These are phyloP conservation scores for Vidua macroura DNA, from an alignment of 2,113 vertebrate species.

Conservation along the genomic window DNA sequence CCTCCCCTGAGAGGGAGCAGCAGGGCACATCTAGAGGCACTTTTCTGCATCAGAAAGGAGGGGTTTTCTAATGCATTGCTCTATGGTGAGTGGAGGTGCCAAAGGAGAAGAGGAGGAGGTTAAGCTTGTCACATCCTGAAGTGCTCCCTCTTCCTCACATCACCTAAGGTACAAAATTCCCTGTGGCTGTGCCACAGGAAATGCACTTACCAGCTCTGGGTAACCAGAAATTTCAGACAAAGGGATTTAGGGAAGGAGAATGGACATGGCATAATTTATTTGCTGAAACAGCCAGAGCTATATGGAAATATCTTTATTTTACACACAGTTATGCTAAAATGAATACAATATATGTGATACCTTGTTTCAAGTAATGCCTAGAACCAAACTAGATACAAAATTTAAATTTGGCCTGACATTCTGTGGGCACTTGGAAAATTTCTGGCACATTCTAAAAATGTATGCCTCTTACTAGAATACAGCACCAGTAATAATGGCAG, in stretches of 20 bases:
- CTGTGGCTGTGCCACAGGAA: not conserved
- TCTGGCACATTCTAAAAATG: not conserved
- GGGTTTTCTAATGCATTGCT: not conserved
- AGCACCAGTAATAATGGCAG: not conserved
- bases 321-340: not conserved
- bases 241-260: not conserved
- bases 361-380: not conserved
- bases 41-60: not conserved
- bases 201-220: not conserved
- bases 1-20: not conserved
- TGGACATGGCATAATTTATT: not conserved
- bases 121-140: not conserved
- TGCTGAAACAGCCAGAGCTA: not conserved
- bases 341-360: not conserved
- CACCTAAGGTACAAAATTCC: not conserved
- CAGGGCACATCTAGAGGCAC: not conserved
- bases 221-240: not conserved
- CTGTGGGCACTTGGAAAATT: not conserved
- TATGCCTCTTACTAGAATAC: not conserved
- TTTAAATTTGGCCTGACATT: not conserved
- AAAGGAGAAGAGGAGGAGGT: not conserved
- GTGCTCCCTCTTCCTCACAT: not conserved
- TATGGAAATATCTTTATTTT: not conserved
- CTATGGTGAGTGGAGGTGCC: not conserved
- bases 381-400: not conserved